Evolutionary conservation across 2,888 invertebrate species (phyloP).

Genomic region (Thysanoteuthis rhombus): DNA sequence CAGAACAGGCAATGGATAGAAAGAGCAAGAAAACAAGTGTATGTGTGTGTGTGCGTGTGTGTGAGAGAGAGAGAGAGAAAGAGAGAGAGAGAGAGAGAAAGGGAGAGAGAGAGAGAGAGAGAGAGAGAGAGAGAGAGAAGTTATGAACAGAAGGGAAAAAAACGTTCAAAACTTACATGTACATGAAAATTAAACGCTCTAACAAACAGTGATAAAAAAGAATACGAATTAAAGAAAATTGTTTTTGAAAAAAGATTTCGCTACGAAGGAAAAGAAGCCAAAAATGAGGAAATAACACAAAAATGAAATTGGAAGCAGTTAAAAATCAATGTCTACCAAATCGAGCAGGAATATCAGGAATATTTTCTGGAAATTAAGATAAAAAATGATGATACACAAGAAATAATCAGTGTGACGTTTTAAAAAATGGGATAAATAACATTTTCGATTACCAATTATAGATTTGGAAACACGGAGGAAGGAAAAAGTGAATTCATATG

Average conservation of each 20-base stretch:
- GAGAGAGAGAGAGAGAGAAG: neutral
- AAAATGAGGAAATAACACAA: neutral
- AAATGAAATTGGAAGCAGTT: neutral
- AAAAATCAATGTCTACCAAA: neutral
- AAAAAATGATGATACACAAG: neutral
- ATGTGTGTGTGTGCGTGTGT: no score
- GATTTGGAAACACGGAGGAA: neutral
- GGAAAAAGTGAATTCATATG: neutral
- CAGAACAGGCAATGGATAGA: no score
- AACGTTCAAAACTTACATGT: neutral
- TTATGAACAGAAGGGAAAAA: neutral
- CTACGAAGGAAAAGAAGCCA: neutral
- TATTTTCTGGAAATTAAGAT: conserved; percentile 12
- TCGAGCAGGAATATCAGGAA: neutral
- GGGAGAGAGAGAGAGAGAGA: neutral
- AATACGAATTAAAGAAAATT: neutral
- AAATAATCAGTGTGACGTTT: conserved; percentile 12
- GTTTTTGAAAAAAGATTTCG: neutral
- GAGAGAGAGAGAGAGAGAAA: neutral
- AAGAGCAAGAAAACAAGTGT: no score
- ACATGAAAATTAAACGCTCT: neutral
- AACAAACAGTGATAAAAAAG: neutral
- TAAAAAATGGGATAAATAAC: neutral
- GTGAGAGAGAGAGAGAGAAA: no score
- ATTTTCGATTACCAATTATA: conserved; percentile 12